These are phyloP conservation scores for Mystacornis crossleyi DNA, from an alignment of 2,113 vertebrate species.

Conservation along the genomic window DNA sequence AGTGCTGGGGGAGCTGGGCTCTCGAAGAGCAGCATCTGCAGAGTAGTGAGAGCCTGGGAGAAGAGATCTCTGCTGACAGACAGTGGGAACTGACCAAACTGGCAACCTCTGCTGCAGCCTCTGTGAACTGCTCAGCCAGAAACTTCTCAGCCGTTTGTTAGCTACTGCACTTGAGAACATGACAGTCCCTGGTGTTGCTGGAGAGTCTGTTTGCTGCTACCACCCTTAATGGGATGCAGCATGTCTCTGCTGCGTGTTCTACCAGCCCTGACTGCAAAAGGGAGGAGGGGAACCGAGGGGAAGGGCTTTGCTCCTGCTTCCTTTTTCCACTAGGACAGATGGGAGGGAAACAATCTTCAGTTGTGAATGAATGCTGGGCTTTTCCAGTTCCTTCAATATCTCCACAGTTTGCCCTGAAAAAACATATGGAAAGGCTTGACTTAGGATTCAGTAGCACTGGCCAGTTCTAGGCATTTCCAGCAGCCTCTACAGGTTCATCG, in stretches of 20 bases:
- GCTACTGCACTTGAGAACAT: constrained; percentile 11
- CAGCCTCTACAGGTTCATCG: background rate
- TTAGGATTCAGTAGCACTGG: background rate
- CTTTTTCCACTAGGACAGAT: background rate
- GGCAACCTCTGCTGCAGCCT: background rate
- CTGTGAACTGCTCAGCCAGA: constrained; percentile 42
- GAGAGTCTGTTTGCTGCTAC: constrained; percentile 30
- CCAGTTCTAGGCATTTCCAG: background rate
- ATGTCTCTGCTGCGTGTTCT: constrained; percentile 9
- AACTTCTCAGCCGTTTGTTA: constrained; percentile 10
- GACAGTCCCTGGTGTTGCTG: constrained; percentile 27
- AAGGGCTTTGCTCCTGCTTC: background rate
- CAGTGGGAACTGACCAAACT: background rate
- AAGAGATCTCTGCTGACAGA: background rate
- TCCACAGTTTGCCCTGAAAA: background rate
- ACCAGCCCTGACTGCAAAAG: background rate
- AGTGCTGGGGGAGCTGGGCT: background rate
- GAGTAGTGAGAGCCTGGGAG: background rate
- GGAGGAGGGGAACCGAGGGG: background rate
- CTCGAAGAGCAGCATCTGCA: background rate
- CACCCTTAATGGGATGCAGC: constrained; percentile 1
- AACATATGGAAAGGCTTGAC: background rate
- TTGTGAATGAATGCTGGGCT: background rate
- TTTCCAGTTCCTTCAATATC: background rate
- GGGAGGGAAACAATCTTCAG: background rate